phyloP scores from a whole-genome alignment of 2,113 vertebrate genomes.

The Epinephelus moara region DNA sequence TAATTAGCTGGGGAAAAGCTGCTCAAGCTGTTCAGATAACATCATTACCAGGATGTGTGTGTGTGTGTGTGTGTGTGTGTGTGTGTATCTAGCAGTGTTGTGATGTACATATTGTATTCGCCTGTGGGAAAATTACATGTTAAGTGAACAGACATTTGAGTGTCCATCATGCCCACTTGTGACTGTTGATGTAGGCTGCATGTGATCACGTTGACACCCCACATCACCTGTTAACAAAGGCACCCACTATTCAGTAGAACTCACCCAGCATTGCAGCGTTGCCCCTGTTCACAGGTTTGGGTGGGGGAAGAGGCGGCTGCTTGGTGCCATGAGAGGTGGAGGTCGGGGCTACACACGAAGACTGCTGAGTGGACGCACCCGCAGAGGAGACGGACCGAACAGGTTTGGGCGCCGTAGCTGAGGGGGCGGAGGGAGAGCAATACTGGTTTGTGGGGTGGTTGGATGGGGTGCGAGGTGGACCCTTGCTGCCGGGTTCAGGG shows the following conservation, averaged over 20 bases:
- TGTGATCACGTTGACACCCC: not conserved
- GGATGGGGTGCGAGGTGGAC: slow-evolving; percentile 71
- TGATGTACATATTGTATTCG: slow-evolving; percentile 31
- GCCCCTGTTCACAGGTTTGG: slow-evolving; percentile 94
- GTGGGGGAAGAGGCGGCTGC: slow-evolving; percentile 94
- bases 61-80: slow-evolving; percentile 21
- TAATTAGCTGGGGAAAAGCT: slow-evolving; percentile 69
- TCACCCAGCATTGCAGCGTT: slow-evolving; percentile 91
- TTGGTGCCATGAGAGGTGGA: slow-evolving; percentile 84
- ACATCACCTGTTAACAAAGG: not conserved
- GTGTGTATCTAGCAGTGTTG: not conserved
- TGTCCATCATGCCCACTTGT: slow-evolving; percentile 17
- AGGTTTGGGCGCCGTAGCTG: slow-evolving; percentile 74
- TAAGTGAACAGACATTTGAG: slow-evolving; percentile 32
- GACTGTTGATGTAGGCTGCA: not conserved
- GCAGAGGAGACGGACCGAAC: slow-evolving; percentile 85
- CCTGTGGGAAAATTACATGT: slow-evolving; percentile 33
- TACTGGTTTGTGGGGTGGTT: slow-evolving; percentile 73
- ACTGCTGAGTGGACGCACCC: slow-evolving; percentile 80
- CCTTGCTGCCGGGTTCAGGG: slow-evolving; percentile 84
- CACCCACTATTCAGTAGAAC: slow-evolving; percentile 58
- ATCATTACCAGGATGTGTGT: slow-evolving; percentile 51
- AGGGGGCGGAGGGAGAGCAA: slow-evolving; percentile 82
- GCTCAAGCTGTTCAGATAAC: slow-evolving; percentile 64
- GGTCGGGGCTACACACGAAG: slow-evolving; percentile 64